Evolutionary conservation across 2,888 invertebrate genomes (phyloP).

Genomic region (Nomada goodeniana): DNA sequence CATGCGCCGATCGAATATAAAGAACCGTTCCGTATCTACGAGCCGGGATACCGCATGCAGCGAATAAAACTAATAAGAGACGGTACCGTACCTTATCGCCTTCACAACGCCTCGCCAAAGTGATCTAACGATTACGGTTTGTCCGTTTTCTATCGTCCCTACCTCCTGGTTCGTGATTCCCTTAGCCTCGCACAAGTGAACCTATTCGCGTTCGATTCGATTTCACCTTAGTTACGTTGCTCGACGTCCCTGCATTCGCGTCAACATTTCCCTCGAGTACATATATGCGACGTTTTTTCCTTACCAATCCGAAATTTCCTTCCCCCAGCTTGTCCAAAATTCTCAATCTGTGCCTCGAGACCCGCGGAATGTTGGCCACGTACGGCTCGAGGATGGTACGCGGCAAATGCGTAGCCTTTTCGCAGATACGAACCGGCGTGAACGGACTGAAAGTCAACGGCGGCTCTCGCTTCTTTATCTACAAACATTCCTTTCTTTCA

Average conservation of each 20-base stretch:
- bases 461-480: constrained; percentile 88
- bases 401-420: constrained; percentile 82
- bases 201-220: constrained; percentile 82
- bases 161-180: constrained; percentile 86
- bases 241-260: too few species aligned
- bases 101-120: constrained; percentile 90
- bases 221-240: background rate
- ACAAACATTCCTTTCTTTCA: constrained; percentile 54
- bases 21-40: background rate
- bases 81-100: constrained; percentile 86
- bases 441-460: constrained; percentile 89
- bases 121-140: constrained; percentile 91
- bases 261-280: background rate
- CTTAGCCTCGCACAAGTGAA: constrained; percentile 91
- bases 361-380: constrained; percentile 81
- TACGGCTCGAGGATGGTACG: constrained; percentile 73
- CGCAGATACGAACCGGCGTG: constrained; percentile 91
- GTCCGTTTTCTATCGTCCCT: constrained; percentile 88
- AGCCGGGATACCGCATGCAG: background rate
- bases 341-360: constrained; percentile 93
- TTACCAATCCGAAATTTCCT: constrained; percentile 93
- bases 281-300: background rate
- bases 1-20: too few species aligned
- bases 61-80: background rate
- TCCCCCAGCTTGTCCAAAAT: constrained; percentile 94